A percentile compares a stretch with the other conserved stretches of the same genome.
These are phyloP conservation scores for Catalaphyllia jardinei DNA, from an alignment of 64 coral and sea anemone species.

Conservation along the genomic window DNA sequence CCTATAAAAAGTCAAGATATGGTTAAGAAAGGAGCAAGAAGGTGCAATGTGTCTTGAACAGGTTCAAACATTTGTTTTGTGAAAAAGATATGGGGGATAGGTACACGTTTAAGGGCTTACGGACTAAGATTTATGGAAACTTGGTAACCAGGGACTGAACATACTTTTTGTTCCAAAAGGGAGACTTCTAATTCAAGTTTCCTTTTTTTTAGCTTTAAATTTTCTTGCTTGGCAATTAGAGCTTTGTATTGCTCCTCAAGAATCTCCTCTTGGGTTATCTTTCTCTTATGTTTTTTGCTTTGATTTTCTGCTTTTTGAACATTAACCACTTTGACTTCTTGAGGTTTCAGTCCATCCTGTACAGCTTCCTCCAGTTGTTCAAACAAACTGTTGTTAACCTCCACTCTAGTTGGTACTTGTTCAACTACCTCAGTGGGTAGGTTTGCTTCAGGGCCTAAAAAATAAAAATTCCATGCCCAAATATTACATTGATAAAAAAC, in stretches of 20 bases:
- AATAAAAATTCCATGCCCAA: slow-evolving; percentile 17
- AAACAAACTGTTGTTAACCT: slow-evolving; percentile 16
- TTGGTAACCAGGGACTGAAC: no score
- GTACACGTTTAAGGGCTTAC: background rate
- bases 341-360: background rate
- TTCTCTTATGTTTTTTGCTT: background rate
- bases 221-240: slow-evolving; percentile 15
- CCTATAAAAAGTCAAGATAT: background rate
- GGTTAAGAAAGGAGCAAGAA: background rate
- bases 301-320: no score
- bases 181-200: slow-evolving; percentile 11
- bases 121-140: background rate
- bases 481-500: slow-evolving; percentile 22
- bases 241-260: slow-evolving; percentile 19
- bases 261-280: background rate
- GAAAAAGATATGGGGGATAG: background rate
- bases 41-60: background rate
- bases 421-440: slow-evolving; percentile 14
- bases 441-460: slow-evolving; percentile 22
- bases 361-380: no score
- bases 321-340: no score
- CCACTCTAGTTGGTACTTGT: slow-evolving; percentile 15
- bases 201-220: slow-evolving; percentile 1
- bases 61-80: background rate
- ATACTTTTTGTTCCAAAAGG: background rate